A percentile compares a stretch with the other conserved stretches of the same genome.
phyloP scores from a whole-genome alignment of 2,888 invertebrate species.

The Acleris emargana region DNA sequence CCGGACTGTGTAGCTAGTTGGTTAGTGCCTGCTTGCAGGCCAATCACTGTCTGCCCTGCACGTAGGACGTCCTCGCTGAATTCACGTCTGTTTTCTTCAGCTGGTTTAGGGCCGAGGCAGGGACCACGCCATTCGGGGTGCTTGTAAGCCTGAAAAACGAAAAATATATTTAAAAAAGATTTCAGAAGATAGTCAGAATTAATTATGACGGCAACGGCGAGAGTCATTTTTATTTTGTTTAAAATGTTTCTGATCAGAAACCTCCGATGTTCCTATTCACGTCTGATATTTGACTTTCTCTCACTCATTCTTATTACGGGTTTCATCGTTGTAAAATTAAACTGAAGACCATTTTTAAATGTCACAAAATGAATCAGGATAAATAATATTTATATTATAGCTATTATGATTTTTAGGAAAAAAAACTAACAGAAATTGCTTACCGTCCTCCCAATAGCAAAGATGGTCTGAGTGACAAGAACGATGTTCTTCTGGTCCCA shows the following conservation, averaged over 20 bases:
- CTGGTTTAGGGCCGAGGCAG: slow-evolving; percentile 91
- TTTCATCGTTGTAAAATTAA: no score
- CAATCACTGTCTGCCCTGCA: slow-evolving; percentile 93
- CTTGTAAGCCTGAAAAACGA: slow-evolving; percentile 85
- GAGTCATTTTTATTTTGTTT: no score
- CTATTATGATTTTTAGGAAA: no score
- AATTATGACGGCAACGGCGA: no score
- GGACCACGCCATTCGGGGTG: slow-evolving; percentile 94
- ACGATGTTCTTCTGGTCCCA: slow-evolving; percentile 96
- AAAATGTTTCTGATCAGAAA: no score
- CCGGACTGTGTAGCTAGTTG: slow-evolving; percentile 93
- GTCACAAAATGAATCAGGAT: no score
- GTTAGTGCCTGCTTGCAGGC: slow-evolving; percentile 94
- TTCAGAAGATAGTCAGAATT: no score
- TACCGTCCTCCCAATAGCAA: slow-evolving; percentile 94
- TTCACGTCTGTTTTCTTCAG: slow-evolving; percentile 92
- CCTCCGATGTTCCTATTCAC: no score
- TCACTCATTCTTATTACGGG: no score
- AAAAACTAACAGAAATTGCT: slow-evolving; percentile 43
- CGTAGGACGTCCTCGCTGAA: slow-evolving; percentile 92
- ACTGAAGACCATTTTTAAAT: no score
- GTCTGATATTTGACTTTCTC: no score
- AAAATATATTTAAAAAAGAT: not conserved
- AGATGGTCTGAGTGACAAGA: slow-evolving; percentile 93
- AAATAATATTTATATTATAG: no score